phyloP scores from a whole-genome alignment of 2,888 invertebrate species.

The Gisinianus flammeolus region DNA sequence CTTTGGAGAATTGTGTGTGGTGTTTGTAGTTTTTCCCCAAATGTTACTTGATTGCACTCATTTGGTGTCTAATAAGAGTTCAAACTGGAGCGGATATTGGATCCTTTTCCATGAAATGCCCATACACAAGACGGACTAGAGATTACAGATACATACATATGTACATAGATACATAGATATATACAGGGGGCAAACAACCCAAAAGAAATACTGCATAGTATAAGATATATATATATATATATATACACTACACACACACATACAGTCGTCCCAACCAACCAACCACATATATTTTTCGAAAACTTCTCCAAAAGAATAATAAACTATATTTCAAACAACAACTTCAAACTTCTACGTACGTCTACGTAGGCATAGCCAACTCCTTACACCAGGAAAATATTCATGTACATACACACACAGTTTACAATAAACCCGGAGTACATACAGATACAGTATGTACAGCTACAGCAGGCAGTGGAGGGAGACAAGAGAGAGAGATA shows the following conservation, averaged over 20 bases:
- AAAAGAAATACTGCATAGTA: not conserved
- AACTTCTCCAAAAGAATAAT: conserved; percentile 57
- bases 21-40: no score
- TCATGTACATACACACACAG: not conserved
- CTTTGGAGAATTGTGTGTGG: not conserved
- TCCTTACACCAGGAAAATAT: not conserved
- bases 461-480: not conserved
- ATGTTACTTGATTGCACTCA: conserved; percentile 49
- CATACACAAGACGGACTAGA: no score
- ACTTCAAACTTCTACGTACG: not conserved
- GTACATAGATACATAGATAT: not conserved
- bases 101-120: conserved; percentile 18
- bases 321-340: conserved; percentile 47
- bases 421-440: not conserved
- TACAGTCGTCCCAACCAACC: conserved; percentile 47
- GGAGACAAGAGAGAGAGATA: not conserved
- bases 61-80: conserved; percentile 51
- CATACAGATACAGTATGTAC: not conserved
- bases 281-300: conserved; percentile 57
- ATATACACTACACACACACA: conserved; percentile 20
- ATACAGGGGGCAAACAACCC: not conserved
- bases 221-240: conserved; percentile 1
- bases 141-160: no score
- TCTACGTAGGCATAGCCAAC: not conserved
- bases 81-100: conserved; percentile 45